Conservation (phyloP, 2,797 vertebrate genomes). For the Uromys caudimaculatus region DNA sequence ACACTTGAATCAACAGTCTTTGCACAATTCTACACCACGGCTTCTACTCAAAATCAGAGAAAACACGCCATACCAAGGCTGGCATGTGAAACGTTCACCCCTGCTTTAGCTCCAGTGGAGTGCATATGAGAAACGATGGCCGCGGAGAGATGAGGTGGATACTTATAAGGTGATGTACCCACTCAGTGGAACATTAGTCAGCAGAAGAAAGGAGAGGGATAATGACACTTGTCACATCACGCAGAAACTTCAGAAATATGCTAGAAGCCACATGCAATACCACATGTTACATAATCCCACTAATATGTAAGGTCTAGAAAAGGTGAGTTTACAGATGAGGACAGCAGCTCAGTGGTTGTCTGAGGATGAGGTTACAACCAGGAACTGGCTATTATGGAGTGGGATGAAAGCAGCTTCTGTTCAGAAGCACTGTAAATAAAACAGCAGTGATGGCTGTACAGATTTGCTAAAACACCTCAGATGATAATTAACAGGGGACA, state of each 20-base stretch:
- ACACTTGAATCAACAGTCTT: background rate
- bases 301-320: conserved; percentile 15
- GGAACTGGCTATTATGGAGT: background rate
- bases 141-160: background rate
- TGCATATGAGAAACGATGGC: background rate
- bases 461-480: background rate
- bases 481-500: background rate
- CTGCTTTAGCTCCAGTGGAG: background rate
- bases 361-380: background rate
- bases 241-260: background rate
- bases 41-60: background rate
- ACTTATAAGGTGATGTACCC: background rate
- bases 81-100: background rate
- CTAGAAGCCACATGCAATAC: background rate
- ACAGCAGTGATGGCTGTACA: background rate
- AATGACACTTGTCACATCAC: too few relatives aligned
- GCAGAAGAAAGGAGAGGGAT: background rate
- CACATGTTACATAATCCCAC: background rate
- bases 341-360: background rate
- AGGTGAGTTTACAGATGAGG: background rate
- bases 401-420: background rate
- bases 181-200: background rate
- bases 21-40: background rate
- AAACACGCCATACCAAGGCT: background rate
- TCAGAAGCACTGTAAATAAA: background rate